Conservation (phyloP, 2,888 invertebrate genomes). For the Synergus gifuensis region DNA sequence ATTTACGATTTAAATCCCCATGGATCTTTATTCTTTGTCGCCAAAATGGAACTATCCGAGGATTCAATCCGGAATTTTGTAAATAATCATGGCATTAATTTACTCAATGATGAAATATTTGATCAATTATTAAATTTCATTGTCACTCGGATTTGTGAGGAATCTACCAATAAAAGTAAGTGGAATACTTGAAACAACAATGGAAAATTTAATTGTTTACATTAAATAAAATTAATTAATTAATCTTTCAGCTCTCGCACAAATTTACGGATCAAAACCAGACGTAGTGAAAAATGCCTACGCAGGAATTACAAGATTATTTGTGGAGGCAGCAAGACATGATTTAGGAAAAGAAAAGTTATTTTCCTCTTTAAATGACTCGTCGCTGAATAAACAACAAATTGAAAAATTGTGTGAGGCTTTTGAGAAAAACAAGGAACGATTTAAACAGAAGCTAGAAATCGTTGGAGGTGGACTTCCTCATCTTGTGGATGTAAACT, state of each 20-base stretch:
- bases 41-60: conserved; percentile 69
- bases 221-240: neutral
- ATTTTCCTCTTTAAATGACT: conserved; percentile 58
- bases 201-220: conserved; percentile 20
- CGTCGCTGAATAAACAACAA: conserved; percentile 61
- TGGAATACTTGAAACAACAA: conserved; percentile 4
- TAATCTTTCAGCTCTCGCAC: conserved; percentile 61
- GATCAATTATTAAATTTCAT: conserved; percentile 62
- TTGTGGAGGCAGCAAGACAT: conserved; percentile 70
- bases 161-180: conserved; percentile 64
- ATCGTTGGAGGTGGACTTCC: conserved; percentile 69
- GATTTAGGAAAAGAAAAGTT: conserved; percentile 67
- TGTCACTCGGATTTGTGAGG: conserved; percentile 59
- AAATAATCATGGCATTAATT: conserved; percentile 61
- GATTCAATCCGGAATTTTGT: conserved; percentile 59
- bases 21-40: too few relatives aligned
- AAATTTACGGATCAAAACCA: conserved; percentile 64
- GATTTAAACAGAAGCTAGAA: conserved; percentile 66
- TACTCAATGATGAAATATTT: conserved; percentile 65
- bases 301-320: conserved; percentile 66
- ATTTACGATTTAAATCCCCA: too few relatives aligned
- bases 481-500: conserved; percentile 73
- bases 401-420: conserved; percentile 65
- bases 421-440: conserved; percentile 63
- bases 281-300: conserved; percentile 67